Base-by-base conservation (phyloP, 2,113 vertebrate species). In the Lampris megalopsis region DNA sequence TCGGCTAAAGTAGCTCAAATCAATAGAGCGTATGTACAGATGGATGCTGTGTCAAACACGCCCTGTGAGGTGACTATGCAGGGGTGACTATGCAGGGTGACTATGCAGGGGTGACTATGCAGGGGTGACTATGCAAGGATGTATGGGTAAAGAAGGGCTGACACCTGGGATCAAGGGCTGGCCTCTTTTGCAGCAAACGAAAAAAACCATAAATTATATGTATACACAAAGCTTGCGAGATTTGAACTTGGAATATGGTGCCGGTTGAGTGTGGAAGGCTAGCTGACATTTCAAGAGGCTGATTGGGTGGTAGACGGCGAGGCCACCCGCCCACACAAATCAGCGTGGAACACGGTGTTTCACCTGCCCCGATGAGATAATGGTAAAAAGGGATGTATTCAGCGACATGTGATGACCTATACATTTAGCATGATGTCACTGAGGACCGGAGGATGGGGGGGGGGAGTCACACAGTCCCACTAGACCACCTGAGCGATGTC, bases 201-300 rank as follows among this genome's bases (percentile, higher is more conserved):
- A 50, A 81, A 80, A 82, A 77, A 78, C 77, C 71, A 85, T 73
- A 61, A 63, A 11, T 5, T n/a, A 62, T 54, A 54, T n/a, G 5
- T 54, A 38, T 2, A 59, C 1, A 68, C 69, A 70, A 80, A 69
- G n/a, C 10, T 90, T 9, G 8, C 41, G 91, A 92, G 85, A 90
- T 93, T 90, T 91, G 84, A 81, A 88, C 86, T 91, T 81, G 84
- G 91, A 89, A 90, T 88, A 84, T 81, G 72, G 80, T 75, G 85
- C 63, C 54, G 64, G 77, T 80, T 88, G 83, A 75, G 61, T 85
- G 86, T 68, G 69, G 77, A 88, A 84, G 71, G 80, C 64, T 75
- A 65, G 83, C 84, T 93, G 92, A 93, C 90, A 93, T 93, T 93
- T 92, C 84, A 88, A 88, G 80, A 71, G 80, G 86, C 83, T 88